Percentiles rank a stretch among this genome's conserved stretches.
Conservation (phyloP, 2,797 vertebrate genomes). For the Hylomyscus alleni region DNA sequence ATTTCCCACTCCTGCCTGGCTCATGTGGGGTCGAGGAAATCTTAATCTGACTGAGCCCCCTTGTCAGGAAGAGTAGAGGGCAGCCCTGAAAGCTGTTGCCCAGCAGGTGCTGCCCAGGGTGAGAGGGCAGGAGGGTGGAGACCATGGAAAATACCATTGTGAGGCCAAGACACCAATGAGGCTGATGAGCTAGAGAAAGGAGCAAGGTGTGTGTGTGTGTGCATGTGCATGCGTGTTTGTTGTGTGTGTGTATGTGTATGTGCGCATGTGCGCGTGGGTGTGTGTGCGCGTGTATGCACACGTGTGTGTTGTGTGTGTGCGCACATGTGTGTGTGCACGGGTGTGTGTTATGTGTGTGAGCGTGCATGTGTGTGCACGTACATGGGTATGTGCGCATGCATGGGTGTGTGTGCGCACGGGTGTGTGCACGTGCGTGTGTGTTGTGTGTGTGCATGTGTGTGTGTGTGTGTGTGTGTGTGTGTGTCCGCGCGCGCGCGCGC, state of each 20-base stretch:
- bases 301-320: no score
- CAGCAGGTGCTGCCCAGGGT: conserved; percentile 44
- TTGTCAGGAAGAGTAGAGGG: conserved; percentile 56
- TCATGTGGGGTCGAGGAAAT: background rate
- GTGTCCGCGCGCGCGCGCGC: background rate
- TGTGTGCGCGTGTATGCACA: no score
- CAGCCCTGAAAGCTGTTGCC: background rate
- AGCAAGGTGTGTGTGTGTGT: background rate
- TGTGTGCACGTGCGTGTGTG: no score
- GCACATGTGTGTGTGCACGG: no score
- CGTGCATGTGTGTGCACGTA: background rate
- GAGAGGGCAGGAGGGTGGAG: conserved; percentile 22
- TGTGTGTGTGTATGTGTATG: background rate
- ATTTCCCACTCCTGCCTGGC: conserved; percentile 39
- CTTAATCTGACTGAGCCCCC: conserved; percentile 38
- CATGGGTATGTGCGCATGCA: background rate
- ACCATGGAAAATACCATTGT: conserved; percentile 62
- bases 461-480: background rate
- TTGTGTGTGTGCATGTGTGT: background rate
- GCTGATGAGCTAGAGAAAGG: conserved; percentile 31
- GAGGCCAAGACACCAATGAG: conserved; percentile 59
- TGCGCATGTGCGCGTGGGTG: background rate
- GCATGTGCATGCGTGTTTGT: no score
- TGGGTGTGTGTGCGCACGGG: background rate
- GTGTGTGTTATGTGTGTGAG: background rate